Percentiles rank a stretch among this genome's conserved stretches.
phyloP scores from a whole-genome alignment of 2,113 vertebrate genomes.

The Callionymus lyra region DNA sequence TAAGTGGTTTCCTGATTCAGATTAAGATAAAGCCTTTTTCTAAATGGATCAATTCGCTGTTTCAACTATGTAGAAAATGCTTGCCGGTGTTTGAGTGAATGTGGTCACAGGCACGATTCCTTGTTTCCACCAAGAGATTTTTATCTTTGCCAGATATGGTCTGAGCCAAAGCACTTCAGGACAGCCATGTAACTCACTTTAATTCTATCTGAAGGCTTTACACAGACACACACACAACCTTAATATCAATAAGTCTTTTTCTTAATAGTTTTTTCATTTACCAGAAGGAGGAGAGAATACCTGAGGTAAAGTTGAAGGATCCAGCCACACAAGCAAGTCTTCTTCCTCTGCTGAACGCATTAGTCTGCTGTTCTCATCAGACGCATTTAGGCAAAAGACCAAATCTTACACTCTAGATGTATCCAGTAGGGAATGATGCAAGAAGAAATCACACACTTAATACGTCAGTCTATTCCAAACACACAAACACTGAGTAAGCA shows the following conservation, averaged over 20 bases:
- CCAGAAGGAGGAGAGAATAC: conserved; percentile 12
- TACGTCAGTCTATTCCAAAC: background rate
- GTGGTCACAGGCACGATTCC: conserved; percentile 7
- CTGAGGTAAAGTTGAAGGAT: conserved; percentile 25
- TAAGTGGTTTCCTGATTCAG: too few species aligned
- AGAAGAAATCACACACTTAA: too few species aligned
- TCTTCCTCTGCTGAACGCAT: conserved; percentile 50
- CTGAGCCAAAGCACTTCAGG: conserved; percentile 4
- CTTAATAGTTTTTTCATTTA: conserved; percentile 5
- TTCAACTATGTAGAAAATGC: background rate
- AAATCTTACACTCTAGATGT: conserved; percentile 29
- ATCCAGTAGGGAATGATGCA: too few species aligned
- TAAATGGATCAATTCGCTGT: background rate
- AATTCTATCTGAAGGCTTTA: conserved; percentile 8
- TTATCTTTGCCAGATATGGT: conserved; percentile 12
- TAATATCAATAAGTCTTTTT: too few species aligned
- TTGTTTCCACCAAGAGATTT: conserved; percentile 3
- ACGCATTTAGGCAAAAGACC: conserved; percentile 25
- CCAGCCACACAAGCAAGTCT: conserved; percentile 25
- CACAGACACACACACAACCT: background rate
- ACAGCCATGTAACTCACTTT: conserved; percentile 13
- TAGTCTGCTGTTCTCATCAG: conserved; percentile 58
- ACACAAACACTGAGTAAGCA: background rate
- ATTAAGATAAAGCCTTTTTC: too few species aligned
- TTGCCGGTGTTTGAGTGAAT: conserved; percentile 6